phyloP scores from a whole-genome alignment of 2,888 invertebrate species.

The Therioaphis trifolii region DNA sequence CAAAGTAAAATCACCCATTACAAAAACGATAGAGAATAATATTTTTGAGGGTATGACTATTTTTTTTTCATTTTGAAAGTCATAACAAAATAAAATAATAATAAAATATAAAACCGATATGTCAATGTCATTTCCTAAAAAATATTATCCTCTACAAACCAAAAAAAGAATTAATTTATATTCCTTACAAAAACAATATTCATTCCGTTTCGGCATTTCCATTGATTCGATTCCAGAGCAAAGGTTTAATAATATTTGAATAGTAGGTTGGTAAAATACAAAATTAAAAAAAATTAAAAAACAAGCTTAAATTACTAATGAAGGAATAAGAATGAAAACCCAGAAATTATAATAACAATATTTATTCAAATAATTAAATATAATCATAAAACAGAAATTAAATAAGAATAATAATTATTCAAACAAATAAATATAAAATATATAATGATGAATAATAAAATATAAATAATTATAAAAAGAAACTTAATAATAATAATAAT shows the following conservation, averaged over 20 bases:
- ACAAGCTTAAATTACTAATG: conserved; percentile 8
- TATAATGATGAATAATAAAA: no score
- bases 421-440: no score
- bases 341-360: background rate
- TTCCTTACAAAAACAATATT: conserved; percentile 5
- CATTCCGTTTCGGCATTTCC: conserved; percentile 14
- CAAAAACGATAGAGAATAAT: background rate
- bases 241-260: conserved; percentile 12
- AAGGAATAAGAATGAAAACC: conserved; percentile 9
- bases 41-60: background rate
- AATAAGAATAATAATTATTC: conserved; percentile 19
- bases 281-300: background rate
- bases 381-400: conserved; percentile 13
- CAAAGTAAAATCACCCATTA: background rate
- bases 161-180: conserved; percentile 12
- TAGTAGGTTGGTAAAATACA: conserved; percentile 14
- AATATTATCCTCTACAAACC: conserved; percentile 14
- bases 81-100: background rate
- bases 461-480: no score
- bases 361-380: no score
- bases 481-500: no score
- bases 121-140: background rate
- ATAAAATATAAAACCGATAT: conserved; percentile 20
- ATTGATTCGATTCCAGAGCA: conserved; percentile 10
- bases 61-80: conserved; percentile 17